phyloP scores from a whole-genome alignment of 2,888 invertebrate species.

The Limenitis camilla region DNA sequence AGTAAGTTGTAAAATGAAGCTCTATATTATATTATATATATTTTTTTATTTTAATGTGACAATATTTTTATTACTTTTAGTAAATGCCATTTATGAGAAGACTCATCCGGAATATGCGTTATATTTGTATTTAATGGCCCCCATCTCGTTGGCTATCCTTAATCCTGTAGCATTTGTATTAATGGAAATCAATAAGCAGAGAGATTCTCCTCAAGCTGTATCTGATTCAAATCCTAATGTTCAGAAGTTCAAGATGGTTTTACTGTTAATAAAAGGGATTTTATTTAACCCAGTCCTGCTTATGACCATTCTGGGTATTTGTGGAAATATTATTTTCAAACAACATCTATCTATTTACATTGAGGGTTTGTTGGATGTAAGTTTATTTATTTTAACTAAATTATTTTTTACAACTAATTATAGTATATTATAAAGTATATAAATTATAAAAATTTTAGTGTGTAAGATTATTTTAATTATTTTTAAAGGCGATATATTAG shows the following conservation, averaged over 20 bases:
- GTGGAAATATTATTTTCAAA: constrained; percentile 87
- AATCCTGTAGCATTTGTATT: constrained; percentile 94
- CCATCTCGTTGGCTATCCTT: constrained; percentile 92
- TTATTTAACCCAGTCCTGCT: constrained; percentile 91
- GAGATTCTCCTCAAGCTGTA: constrained; percentile 38
- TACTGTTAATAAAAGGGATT: constrained; percentile 79
- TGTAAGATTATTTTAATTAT: too few relatives aligned
- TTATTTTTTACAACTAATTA: not conserved
- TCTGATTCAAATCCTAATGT: constrained; percentile 18
- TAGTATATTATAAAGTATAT: not conserved
- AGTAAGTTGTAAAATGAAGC: constrained; percentile 70
- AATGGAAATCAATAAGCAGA: constrained; percentile 85
- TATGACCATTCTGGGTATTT: constrained; percentile 93
- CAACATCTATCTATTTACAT: constrained; percentile 85
- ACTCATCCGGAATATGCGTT: constrained; percentile 92
- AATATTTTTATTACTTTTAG: constrained; percentile 61
- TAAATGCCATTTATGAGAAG: constrained; percentile 87
- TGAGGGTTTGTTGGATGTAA: constrained; percentile 82
- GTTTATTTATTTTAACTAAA: constrained; percentile 27
- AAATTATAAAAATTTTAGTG: too few relatives aligned
- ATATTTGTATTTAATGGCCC: constrained; percentile 94
- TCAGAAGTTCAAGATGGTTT: constrained; percentile 45
- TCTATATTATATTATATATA: not conserved
- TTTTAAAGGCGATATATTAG: too few relatives aligned
- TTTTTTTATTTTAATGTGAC: not conserved